Base-by-base conservation (phyloP, 2,113 vertebrate genomes). In the Engystomops pustulosus region DNA sequence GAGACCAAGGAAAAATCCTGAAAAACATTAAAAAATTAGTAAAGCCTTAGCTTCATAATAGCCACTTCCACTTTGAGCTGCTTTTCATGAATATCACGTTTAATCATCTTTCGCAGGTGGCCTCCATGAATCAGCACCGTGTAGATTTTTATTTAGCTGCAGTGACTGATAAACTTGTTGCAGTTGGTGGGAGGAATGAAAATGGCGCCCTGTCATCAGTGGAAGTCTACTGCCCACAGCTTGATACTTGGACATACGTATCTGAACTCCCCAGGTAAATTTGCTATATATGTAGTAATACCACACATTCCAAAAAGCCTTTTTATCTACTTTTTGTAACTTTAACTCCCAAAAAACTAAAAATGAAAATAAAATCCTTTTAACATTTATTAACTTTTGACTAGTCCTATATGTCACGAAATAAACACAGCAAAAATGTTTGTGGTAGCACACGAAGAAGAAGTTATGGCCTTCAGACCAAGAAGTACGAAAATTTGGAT, bases 101-200 rank as follows among this genome's bases (percentile, higher is more conserved):
- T n/a, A n/a, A n/a, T n/a, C n/a, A n/a, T n/a, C n/a, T n/a, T 80
- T 87, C 60, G 0, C 91, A 99, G 98, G 93, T 95, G 18, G 95
- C 96, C 9, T 90, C 95, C 67, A 99, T 99, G 98, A 98, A 96
- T 90, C 95, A 98, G 58, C 91, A 93, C 2, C 93, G 97, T 0
- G 96, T 97, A 44, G 96, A 99, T 87, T 99, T 99, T 91, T 98
- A 95, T 92, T 91, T 99, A 76, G 97, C 94, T 9, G 92, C 95
- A 0, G 91, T 97, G 4, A 92, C 92, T 0, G 93, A 96, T 78
- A 93, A 92, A 89, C 93, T 99, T 88, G 95, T 98, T 7, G 97
- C 98, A 0, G 95, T 99, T 0, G 98, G 98, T 0, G 97, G 98
- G 86, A 94, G 97, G 85, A 98, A 98, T 15, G 96, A 97, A 72